These are phyloP conservation scores for Mycogona germanica DNA, from an alignment of 2,888 invertebrate species.

Conservation along the genomic window DNA sequence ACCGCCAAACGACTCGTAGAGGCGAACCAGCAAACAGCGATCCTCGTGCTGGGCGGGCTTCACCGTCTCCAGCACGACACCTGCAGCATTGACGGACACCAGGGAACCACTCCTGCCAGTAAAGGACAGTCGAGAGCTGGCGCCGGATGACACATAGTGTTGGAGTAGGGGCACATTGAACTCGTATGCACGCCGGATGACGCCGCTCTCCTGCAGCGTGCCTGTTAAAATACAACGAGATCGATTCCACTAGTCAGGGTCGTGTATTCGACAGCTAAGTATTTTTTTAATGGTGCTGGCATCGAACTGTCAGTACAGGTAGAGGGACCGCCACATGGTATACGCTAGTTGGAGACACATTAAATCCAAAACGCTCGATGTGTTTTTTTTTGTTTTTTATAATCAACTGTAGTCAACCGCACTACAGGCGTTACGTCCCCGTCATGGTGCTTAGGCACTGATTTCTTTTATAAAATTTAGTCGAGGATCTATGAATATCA, in stretches of 20 bases:
- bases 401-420: too few relatives aligned
- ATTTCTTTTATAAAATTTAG: too few relatives aligned
- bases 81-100: constrained; percentile 29
- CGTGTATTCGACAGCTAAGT: too few relatives aligned
- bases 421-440: too few relatives aligned
- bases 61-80: constrained; percentile 32
- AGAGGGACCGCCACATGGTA: too few relatives aligned
- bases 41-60: constrained; percentile 31
- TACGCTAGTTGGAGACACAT: too few relatives aligned
- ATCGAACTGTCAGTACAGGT: too few relatives aligned
- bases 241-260: background rate
- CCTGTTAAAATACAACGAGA: constrained; percentile 26
- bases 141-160: background rate
- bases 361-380: too few relatives aligned
- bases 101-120: constrained; percentile 16
- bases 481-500: too few relatives aligned
- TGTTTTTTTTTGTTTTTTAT: too few relatives aligned
- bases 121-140: background rate
- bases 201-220: constrained; percentile 34
- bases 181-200: constrained; percentile 35
- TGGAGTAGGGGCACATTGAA: constrained; percentile 32
- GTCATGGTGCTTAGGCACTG: too few relatives aligned
- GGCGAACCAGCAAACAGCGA: constrained; percentile 30
- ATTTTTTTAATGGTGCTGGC: too few relatives aligned
- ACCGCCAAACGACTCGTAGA: constrained; percentile 37